Conservation (phyloP, 2,888 invertebrate species). For the Sipha maydis region DNA sequence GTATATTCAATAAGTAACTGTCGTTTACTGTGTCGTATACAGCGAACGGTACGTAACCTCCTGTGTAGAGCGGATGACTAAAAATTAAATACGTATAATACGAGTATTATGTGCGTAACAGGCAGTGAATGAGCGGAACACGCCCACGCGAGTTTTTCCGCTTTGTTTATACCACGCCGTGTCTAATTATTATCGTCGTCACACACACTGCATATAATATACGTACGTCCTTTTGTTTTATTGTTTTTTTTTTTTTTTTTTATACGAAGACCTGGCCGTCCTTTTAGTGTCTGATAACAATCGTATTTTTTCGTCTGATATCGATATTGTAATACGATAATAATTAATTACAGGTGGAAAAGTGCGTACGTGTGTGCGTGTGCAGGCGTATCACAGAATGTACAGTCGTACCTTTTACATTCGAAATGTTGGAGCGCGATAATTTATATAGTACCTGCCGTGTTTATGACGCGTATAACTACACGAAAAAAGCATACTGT, state of each 20-base stretch:
- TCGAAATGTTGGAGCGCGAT: too few species aligned
- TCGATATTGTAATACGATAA: slow-evolving; percentile 2
- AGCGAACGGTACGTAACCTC: too few species aligned
- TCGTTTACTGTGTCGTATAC: neutral
- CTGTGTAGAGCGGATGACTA: neutral
- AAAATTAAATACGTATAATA: neutral
- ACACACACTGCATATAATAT: too few species aligned
- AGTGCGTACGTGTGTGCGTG: neutral
- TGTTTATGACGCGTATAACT: neutral
- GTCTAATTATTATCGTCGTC: slow-evolving; percentile 4
- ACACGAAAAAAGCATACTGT: neutral
- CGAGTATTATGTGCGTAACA: neutral
- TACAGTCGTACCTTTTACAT: neutral
- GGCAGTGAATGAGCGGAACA: neutral
- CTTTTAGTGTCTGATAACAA: slow-evolving; percentile 19
- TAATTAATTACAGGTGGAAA: slow-evolving; percentile 5
- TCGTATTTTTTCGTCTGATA: slow-evolving; percentile 29
- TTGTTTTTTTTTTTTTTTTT: neutral
- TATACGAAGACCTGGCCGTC: neutral
- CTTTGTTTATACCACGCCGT: neutral
- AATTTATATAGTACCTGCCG: neutral
- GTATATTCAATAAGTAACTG: too few species aligned
- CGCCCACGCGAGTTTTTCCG: slow-evolving; percentile 33
- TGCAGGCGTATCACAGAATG: neutral
- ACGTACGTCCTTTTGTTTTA: slow-evolving; percentile 8